These are phyloP conservation scores for Sycophaga agraensis DNA, from an alignment of 1,140 invertebrate species.

Conservation along the genomic window DNA sequence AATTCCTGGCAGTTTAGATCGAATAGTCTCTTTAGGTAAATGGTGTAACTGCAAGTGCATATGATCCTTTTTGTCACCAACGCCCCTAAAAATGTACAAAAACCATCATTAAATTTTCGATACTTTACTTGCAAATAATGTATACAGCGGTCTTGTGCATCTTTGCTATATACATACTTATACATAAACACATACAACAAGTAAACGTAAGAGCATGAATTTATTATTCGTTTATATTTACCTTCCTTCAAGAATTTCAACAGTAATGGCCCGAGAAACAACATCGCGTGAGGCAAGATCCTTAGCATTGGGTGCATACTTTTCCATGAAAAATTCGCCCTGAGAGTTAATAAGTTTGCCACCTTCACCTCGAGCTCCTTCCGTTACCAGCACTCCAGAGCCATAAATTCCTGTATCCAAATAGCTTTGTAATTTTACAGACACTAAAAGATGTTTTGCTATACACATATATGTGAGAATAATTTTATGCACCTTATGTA, in stretches of 20 bases:
- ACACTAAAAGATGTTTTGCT: no score
- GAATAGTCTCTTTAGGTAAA: conserved; percentile 71
- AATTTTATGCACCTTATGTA: no score
- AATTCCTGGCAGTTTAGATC: conserved; percentile 61
- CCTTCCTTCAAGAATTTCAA: conserved; percentile 81
- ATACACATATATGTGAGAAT: no score
- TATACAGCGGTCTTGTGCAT: no score
- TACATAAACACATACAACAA: no score
- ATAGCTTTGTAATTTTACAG: no score
- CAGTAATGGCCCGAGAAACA: conserved; percentile 79
- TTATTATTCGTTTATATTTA: no score
- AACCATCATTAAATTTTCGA: no score
- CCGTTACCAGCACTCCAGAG: conserved; percentile 83
- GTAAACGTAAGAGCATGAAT: no score
- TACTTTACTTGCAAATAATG: no score
- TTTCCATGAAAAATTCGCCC: conserved; percentile 85
- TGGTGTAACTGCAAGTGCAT: conserved; percentile 79
- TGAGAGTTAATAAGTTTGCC: conserved; percentile 80
- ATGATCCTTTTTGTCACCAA: conserved; percentile 80
- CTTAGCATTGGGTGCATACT: conserved; percentile 83
- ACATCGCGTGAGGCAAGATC: conserved; percentile 85
- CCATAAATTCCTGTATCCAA: conserved; percentile 76
- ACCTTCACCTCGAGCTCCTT: conserved; percentile 78
- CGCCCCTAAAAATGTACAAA: conserved; percentile 68
- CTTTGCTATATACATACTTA: no score